These are phyloP conservation scores for Achatina immaculata DNA, from an alignment of 1,140 invertebrate species.

Conservation along the genomic window DNA sequence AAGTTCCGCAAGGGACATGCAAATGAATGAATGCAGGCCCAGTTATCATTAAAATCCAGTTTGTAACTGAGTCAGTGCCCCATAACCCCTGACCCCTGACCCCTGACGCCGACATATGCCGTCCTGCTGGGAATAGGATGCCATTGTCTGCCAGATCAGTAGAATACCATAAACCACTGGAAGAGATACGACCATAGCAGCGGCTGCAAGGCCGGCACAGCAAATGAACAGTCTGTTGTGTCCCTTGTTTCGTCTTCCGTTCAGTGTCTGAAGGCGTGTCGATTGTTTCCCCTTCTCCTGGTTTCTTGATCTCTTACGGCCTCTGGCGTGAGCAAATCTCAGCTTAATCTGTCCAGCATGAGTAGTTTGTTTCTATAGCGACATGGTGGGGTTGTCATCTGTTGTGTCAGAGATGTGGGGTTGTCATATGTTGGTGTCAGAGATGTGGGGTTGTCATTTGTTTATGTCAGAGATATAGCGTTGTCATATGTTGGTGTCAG, in stretches of 20 bases:
- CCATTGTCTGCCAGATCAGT: conserved; percentile 22
- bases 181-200: background rate
- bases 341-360: too few species aligned
- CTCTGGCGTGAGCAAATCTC: too few species aligned
- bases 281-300: conserved; percentile 10
- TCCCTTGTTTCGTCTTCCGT: background rate
- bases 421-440: too few species aligned
- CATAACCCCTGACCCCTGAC: background rate
- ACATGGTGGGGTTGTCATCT: too few species aligned
- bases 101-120: conserved; percentile 23
- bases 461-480: too few species aligned
- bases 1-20: too few species aligned
- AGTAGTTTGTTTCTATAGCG: too few species aligned
- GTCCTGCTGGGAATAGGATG: conserved; percentile 29
- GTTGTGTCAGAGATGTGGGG: too few species aligned
- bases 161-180: conserved; percentile 26
- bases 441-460: too few species aligned
- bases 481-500: too few species aligned
- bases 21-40: too few species aligned
- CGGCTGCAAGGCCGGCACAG: background rate
- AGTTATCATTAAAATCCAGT: conserved; percentile 22
- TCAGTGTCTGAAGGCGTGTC: background rate
- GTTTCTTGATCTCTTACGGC: too few species aligned
- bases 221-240: conserved; percentile 10
- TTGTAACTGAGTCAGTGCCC: conserved; percentile 7